Evolutionary conservation across 2,113 vertebrate genomes (phyloP), one percentile per base, ranked within the genome.

Genomic region (Amia ocellicauda): DNA sequence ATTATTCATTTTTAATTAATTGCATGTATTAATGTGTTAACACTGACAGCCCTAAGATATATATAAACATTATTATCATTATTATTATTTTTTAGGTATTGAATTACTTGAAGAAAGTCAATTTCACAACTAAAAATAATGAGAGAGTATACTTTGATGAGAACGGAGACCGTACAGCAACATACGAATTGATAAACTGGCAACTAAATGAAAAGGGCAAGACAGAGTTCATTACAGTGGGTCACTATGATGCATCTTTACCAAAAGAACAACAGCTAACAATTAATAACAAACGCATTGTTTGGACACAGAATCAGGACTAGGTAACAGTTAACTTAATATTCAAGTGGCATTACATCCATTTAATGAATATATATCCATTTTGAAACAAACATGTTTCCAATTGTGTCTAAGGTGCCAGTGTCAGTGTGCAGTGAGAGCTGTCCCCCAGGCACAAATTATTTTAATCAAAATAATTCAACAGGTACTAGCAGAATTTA

Each of bases 181-280:
- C 4, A 7, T 88, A 84, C 22, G 83, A 87, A 36, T 63, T 84
- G 49, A 73, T 86, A 17, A 88, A 85, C 71, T 88, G 86, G 86
- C 80, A 86, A 29, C 70, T 42, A 59, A 64, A 4, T 52, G 7
- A 63, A 13, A 59, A 40, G 28, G 80, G 82, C 2, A 49, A 17
- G 16, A 49, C 55, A 54, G 49, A 82, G 29, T 53, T 83, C 58
- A 70, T 83, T 24, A 77, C 73, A 17, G 83, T 83, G 0, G 86
- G 86, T 0, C 27, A 56, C 2, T 86, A 85, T 24, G 78, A 88
- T 63, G 76, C 78, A 3, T 79, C 82, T 1, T 67, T 76, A 29
- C 74, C 74, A 0, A 45, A 52, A 45, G 77, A 77, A 5, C 67
- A 76, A 52, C 71, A 82, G 66, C 77, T 86, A 22, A n/a, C 0